A percentile compares a stretch with the other conserved stretches of the same genome.
Conservation (phyloP, 2,888 invertebrate genomes). For the Ectobius pallidus region DNA sequence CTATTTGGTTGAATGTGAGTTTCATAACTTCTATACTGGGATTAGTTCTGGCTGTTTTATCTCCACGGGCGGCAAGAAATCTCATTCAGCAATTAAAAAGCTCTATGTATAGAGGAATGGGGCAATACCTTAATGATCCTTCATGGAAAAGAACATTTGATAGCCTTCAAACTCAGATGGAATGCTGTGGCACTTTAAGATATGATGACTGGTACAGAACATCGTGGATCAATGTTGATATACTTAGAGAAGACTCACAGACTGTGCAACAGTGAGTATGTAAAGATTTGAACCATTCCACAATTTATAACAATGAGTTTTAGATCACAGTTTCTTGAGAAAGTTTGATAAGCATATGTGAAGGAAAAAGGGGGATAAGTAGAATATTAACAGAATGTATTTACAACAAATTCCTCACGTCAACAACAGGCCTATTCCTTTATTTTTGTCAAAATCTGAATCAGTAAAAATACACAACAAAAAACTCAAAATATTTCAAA, state of each 20-base stretch:
- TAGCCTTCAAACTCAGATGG: background rate
- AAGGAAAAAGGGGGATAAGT: no score
- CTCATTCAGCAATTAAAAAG: background rate
- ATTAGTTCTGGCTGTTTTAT: background rate
- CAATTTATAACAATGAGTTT: no score
- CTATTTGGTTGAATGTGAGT: background rate
- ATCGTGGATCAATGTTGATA: background rate
- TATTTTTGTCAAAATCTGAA: no score
- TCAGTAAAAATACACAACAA: no score
- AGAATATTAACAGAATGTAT: no score
- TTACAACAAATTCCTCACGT: no score
- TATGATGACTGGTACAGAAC: background rate
- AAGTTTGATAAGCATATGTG: no score
- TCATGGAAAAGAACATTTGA: background rate
- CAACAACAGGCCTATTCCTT: no score
- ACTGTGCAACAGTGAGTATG: background rate
- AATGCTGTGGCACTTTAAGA: background rate
- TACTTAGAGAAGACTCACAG: background rate
- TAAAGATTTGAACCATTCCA: no score
- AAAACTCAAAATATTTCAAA: no score
- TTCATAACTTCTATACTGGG: background rate
- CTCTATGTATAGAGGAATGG: background rate
- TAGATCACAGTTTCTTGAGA: no score
- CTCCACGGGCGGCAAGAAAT: background rate
- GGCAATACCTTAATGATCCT: background rate